A percentile compares a stretch with the other conserved stretches of the same genome.
Conservation (phyloP, 2,888 invertebrate species). For the Halictus quadricinctus region DNA sequence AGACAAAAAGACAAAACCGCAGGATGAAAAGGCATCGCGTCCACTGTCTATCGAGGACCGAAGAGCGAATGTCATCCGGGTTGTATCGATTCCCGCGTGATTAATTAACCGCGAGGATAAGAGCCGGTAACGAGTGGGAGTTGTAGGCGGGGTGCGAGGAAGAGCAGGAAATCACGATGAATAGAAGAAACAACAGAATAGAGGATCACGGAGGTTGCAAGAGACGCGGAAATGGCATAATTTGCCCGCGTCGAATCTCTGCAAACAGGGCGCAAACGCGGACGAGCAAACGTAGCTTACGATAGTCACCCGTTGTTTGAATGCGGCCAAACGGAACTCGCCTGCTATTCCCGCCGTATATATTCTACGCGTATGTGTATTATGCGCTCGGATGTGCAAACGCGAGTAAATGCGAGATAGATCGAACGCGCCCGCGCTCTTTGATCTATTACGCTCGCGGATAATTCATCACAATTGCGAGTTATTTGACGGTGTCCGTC, state of each 20-base stretch:
- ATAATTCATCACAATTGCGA: conserved; percentile 46
- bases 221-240: conserved; percentile 44
- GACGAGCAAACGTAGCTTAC: conserved; percentile 36
- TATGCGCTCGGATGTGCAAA: conserved; percentile 13
- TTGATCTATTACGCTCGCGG: conserved; percentile 38
- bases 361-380: conserved; percentile 10
- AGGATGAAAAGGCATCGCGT: neutral
- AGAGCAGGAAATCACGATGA: conserved; percentile 6
- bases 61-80: neutral
- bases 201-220: neutral
- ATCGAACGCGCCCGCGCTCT: conserved; percentile 37
- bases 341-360: neutral
- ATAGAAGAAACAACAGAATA: conserved; percentile 17
- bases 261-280: conserved; percentile 23
- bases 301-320: conserved; percentile 52
- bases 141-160: neutral
- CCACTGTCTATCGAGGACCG: neutral
- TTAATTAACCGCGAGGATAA: conserved; percentile 22
- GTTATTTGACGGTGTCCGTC: conserved; percentile 43
- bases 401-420: conserved; percentile 15
- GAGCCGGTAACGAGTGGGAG: neutral
- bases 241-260: conserved; percentile 37
- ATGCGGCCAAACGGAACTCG: conserved; percentile 43
- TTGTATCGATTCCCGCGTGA: conserved; percentile 11
- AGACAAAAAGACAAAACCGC: neutral